Evolutionary conservation across 2,888 invertebrate genomes (phyloP), one percentile per base, ranked within the genome.

Genomic region (Drosophila emarginata): DNA sequence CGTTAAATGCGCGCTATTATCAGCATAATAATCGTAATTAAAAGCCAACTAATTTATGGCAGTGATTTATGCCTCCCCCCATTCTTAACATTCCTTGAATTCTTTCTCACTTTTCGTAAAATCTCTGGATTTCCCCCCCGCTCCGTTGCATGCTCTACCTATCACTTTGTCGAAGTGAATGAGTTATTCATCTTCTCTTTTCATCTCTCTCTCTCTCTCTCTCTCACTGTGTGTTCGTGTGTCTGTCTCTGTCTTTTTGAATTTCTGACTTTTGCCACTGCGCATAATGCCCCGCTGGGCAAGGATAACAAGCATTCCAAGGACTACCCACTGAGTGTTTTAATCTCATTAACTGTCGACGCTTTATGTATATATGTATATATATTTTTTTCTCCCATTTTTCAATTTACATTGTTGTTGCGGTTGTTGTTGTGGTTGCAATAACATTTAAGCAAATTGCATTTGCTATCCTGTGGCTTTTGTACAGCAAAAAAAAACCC

Each of bases 11-110:
- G 79, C 84, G 80, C 88, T 89, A 89, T 90, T 89, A 90, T 89
- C 89, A 87, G 75, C 83, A 80, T 90, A 90, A 90, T 90, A 88
- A 90, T 85, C 89, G 88, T 90, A 90, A 89, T 90, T 89, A 89
- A 90, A 89, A 81, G 79, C 78, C 78, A 89, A 89, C 89, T 90
- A 87, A 89, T 89, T 90, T 90, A 90, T 89, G 78, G 83, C 77
- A 80, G 69, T 89, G 90, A 90, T 90, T 90, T 90, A 90, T 88
- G 80, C 58, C 40, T 54, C 4, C 53, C 53, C 59, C 32, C 72
- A 68, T 70, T 60, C 51, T 63, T 36, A 18, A 26, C 58, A 80
- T 67, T 76, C 62, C 63, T 18, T 7, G 58, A 37, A 67, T 72
- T 64, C 67, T 64, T 57, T 64, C 11, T 45, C 4, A 21, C 12